Evolutionary conservation across 1,140 invertebrate species (phyloP).

Genomic region (Bicyclus anynana): DNA sequence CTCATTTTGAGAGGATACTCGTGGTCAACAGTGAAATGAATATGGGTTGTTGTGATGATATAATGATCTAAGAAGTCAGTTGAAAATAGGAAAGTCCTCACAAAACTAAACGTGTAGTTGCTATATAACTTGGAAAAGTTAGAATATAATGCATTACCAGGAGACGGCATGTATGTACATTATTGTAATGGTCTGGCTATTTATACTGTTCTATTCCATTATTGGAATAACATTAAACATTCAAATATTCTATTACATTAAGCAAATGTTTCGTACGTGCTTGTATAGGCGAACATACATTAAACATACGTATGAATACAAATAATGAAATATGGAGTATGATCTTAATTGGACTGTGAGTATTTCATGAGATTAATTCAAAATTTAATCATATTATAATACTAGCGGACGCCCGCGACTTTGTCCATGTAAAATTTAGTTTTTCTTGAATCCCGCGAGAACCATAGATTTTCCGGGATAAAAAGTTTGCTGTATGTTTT

Average conservation of each 20-base stretch:
- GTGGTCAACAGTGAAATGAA: too few relatives aligned
- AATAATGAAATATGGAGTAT: not conserved
- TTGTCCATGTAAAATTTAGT: too few relatives aligned
- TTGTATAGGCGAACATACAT: not conserved
- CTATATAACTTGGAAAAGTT: not conserved
- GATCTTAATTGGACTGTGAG: not conserved
- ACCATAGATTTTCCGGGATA: too few relatives aligned
- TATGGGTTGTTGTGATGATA: too few relatives aligned
- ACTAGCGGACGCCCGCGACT: too few relatives aligned
- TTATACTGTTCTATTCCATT: constrained; percentile 2
- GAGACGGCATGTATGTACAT: constrained; percentile 1
- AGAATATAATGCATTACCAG: not conserved
- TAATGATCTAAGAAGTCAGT: too few relatives aligned
- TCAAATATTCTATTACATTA: constrained; percentile 3
- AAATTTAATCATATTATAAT: not conserved
- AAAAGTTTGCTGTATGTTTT: too few relatives aligned
- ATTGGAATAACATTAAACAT: constrained; percentile 4
- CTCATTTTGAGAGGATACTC: too few relatives aligned
- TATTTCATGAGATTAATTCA: not conserved
- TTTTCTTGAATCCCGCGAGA: too few relatives aligned
- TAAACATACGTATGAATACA: not conserved
- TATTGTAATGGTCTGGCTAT: constrained; percentile 1
- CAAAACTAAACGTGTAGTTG: not conserved
- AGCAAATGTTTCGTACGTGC: not conserved
- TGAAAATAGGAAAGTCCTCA: not conserved